Base-by-base conservation (phyloP, 2,797 vertebrate genomes). In the Karalla daura region DNA sequence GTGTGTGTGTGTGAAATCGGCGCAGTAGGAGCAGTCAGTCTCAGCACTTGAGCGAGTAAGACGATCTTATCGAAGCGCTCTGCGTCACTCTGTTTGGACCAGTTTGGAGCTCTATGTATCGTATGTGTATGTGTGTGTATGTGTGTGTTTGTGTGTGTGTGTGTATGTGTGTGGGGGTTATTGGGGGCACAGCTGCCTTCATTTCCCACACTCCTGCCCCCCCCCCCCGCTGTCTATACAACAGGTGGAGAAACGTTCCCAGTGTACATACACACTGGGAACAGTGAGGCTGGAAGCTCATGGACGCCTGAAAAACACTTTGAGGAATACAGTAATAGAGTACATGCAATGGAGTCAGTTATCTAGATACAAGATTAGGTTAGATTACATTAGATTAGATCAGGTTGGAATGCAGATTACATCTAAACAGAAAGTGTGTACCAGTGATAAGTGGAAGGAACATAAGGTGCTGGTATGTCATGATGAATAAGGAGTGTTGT, bases 191-290 rank as follows among this genome's bases (percentile, higher is more conserved):
- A 93, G 91, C 92, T 93, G 93, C 77, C 72, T 62, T 65, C 36
- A 52, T 74, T 85, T 86, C 80, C 80, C 84, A 75, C 76, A 62
- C 58, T 62, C 53, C 18, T 46, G 24, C 62, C 35, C 71, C 17
- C 56, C 47, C 8, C 27, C 20, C n/a, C n/a, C n/a, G n/a, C n/a
- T n/a, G n/a, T n/a, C n/a, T n/a, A n/a, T n/a, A 51, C 56, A 84
- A 92, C 92, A 94, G 91, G 90, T 93, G 91, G 73, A 69, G 71
- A 71, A n/a, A 25, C 14, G 28, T 77, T 46, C 51, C 50, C 55
- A 52, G n/a, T 40, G 76, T 25, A 45, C 47, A 24, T 40, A 58
- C 56, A 33, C 53, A 54, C 32, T 36, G 7, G n/a, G n/a, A 64
- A 63, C 58, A 49, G 25, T 13, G 32, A 55, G 44, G 70, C 72